Conservation (phyloP, 2,113 vertebrate species). For the Gobio gobio region DNA sequence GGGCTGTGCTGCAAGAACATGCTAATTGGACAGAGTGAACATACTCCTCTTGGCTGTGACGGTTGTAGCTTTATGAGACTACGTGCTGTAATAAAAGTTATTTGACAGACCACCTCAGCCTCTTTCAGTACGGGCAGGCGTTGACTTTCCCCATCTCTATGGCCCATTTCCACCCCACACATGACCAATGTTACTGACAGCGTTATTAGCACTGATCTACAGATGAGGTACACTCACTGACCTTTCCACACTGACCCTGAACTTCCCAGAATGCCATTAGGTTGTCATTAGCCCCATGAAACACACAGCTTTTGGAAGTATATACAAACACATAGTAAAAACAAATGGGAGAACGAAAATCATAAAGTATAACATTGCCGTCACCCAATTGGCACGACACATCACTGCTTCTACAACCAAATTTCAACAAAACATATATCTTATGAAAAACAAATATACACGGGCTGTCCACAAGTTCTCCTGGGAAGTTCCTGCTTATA, state of each 20-base stretch:
- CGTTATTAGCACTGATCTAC: conserved; percentile 26
- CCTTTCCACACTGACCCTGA: background rate
- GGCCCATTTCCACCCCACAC: background rate
- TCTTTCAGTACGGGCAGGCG: background rate
- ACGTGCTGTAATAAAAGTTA: conserved; percentile 36
- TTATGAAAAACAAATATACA: background rate
- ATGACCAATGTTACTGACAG: conserved; percentile 22
- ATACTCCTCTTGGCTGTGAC: conserved; percentile 47
- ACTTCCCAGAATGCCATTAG: conserved; percentile 43
- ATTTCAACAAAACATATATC: too few relatives aligned
- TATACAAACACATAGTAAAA: background rate
- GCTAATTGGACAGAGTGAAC: conserved; percentile 33
- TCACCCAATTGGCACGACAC: background rate
- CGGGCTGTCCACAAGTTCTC: background rate
- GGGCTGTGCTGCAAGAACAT: conserved; percentile 9
- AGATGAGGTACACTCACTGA: conserved; percentile 7
- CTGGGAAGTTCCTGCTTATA: background rate
- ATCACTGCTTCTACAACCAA: background rate
- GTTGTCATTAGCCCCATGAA: conserved; percentile 42
- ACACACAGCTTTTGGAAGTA: conserved; percentile 33
- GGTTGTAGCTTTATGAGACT: conserved; percentile 30
- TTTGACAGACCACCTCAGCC: conserved; percentile 22
- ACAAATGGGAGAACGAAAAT: background rate
- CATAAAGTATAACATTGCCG: background rate
- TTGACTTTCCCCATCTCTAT: background rate